Evolutionary conservation across 2,113 vertebrate species (phyloP).

Genomic region (Paralichthys olivaceus): DNA sequence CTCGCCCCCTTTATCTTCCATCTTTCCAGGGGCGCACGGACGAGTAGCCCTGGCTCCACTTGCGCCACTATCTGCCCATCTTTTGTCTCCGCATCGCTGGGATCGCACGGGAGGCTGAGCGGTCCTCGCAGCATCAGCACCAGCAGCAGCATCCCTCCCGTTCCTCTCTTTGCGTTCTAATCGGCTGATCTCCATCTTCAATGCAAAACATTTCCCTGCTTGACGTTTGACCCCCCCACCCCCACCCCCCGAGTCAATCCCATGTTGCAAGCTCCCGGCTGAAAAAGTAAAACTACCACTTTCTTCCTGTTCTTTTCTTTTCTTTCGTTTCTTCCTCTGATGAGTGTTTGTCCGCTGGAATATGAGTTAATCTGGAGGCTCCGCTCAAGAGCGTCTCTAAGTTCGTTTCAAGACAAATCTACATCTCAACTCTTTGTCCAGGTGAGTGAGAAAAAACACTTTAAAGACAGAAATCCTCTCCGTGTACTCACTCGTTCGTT

Average conservation of each 20-base stretch:
- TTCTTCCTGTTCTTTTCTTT: background rate
- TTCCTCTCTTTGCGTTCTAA: background rate
- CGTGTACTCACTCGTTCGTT: background rate
- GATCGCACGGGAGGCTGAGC: constrained; percentile 34
- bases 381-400: constrained; percentile 38
- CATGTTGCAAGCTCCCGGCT: constrained; percentile 40
- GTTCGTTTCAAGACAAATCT: constrained; percentile 21
- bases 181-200: background rate
- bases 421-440: constrained; percentile 63
- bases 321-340: background rate
- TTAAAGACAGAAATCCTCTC: background rate
- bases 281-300: constrained; percentile 42
- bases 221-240: constrained; percentile 29
- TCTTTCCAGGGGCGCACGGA: constrained; percentile 65
- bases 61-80: constrained; percentile 69
- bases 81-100: constrained; percentile 82
- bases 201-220: background rate
- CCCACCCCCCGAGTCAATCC: background rate
- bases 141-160: background rate
- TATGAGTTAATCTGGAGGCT: constrained; percentile 76
- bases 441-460: constrained; percentile 56
- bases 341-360: constrained; percentile 45
- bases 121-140: constrained; percentile 38
- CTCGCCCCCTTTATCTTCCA: constrained; percentile 54
- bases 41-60: constrained; percentile 72